Evolutionary conservation across 1,140 invertebrate genomes (phyloP), one percentile per base, ranked within the genome.

Genomic region (Mesaphorura yosii): DNA sequence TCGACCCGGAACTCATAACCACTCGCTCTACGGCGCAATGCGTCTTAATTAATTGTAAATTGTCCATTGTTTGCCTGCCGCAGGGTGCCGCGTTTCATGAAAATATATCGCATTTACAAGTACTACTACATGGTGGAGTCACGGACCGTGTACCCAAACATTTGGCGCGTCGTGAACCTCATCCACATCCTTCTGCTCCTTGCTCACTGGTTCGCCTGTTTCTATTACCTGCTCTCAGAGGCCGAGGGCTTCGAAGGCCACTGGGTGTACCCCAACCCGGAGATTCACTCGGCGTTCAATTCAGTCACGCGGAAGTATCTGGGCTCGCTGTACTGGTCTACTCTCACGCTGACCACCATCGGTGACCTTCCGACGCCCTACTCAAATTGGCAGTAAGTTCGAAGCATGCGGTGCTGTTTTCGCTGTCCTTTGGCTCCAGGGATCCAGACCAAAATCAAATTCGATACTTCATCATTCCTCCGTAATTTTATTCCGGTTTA

Each of bases 91-190:
- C 74, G 86, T 64, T 88, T 88, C 70, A 73, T 86, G 51, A 88
- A 88, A 75, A 79, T 81, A 40, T 94, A 95, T 69, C 77, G 92
- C 55, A 83, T 88, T 47, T 84, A 91, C 64, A 80, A 84, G 70
- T 94, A 91, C 70, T 89, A 94, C 70, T 93, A 95, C 70, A 92
- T 95, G 75, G 87, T 93, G 53, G 91, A 95, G 69, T 93, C 88
- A 19, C 73, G 90, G 55, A 94, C 90, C 1, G 84, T 93, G 29
- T 95, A 90, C 71, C 92, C 92, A 3, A 96, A 96, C 72, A 77
- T 95, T 64, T 92, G 90, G 85, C 76, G 92, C n/a, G 91, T 95
- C 22, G 77, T 92, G 55, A 95, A 94, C 72, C 74, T 95, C 23
- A 88, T 93, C 55, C 92, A 96, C 69, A 93, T 95, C 63, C 76